Base-by-base conservation (phyloP, 2,113 vertebrate genomes). In the Lagopus muta region DNA sequence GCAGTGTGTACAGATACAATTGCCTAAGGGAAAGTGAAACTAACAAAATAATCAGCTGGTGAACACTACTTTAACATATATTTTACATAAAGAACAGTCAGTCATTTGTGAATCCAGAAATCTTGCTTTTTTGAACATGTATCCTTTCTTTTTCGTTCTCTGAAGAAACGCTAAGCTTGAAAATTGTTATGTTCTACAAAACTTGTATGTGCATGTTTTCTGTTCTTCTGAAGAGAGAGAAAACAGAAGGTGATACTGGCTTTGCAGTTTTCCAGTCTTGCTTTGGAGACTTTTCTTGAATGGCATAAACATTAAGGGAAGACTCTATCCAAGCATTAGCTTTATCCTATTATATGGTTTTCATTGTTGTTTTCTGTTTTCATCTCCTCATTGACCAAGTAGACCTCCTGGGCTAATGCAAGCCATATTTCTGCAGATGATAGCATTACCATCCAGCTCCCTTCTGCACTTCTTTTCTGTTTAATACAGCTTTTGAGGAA, bases 1-100 rank as follows among this genome's bases (percentile, higher is more conserved):
- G 82, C 94, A 92, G 97, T 98, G 97, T 98, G 97, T 97, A 97
- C 94, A 96, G 94, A 96, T 97, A 91, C 97, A 97, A 94, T 97
- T 97, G 97, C 96, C 97, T 97, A 96, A 94, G 92, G 96, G 97
- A 98, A 98, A 98, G 98, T 98, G 98, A 98, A 98, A 97, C 97
- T 97, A 97, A 98, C 96, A 94, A 96, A 97, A 96, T 95, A 96
- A 95, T 94, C 88, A 82, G 96, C 94, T 97, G 97, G 97, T 96
- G 93, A 97, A 95, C 93, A 94, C 87, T 97, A 97, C 95, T 98
- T 97, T 95, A 93, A 97, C 96, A 97, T 97, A 96, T 96, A 93
- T 96, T 93, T 92, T 83, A 95, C 96, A 96, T 94, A 88, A 93
- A 93, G 86, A 34, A 96, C 97, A 94, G 95, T 97, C 96, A 97